Conservation (phyloP, 2,888 invertebrate species). For the Lypha dubia region DNA sequence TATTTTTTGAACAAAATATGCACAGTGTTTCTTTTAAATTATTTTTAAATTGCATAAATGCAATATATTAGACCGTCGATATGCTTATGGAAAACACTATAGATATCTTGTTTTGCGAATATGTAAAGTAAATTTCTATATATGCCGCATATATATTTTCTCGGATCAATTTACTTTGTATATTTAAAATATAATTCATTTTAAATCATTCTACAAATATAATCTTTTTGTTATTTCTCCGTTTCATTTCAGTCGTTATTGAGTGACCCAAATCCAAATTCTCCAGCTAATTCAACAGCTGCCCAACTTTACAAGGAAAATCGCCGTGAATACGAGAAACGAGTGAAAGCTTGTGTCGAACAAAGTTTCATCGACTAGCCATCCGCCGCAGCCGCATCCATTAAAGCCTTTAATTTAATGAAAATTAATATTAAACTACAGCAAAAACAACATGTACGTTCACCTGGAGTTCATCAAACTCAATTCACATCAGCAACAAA, state of each 20-base stretch:
- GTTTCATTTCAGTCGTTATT: slow-evolving; percentile 91
- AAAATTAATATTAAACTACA: slow-evolving; percentile 67
- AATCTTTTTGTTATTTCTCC: slow-evolving; percentile 39
- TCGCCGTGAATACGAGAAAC: slow-evolving; percentile 99
- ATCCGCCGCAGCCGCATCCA: slow-evolving; percentile 77
- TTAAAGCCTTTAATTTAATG: slow-evolving; percentile 71
- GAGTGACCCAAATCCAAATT: slow-evolving; percentile 99
- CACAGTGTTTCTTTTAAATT: too few relatives aligned
- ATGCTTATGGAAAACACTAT: too few relatives aligned
- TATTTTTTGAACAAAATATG: too few relatives aligned
- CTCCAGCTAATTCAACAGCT: slow-evolving; percentile 99
- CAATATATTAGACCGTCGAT: too few relatives aligned
- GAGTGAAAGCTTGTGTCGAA: slow-evolving; percentile 99
- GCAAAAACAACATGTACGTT: slow-evolving; percentile 65
- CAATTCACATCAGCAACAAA: slow-evolving; percentile 58
- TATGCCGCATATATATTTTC: too few relatives aligned
- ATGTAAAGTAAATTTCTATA: too few relatives aligned
- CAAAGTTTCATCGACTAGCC: slow-evolving; percentile 98
- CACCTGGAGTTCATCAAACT: slow-evolving; percentile 66
- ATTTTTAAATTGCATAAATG: too few relatives aligned
- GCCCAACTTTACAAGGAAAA: slow-evolving; percentile 99
- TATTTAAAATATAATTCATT: too few relatives aligned
- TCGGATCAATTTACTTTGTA: too few relatives aligned
- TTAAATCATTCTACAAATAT: neutral
- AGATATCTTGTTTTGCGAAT: too few relatives aligned